Percentiles rank a stretch among this genome's conserved stretches.
Conservation (phyloP, 2,113 vertebrate species). For the Eidolon helvum region DNA sequence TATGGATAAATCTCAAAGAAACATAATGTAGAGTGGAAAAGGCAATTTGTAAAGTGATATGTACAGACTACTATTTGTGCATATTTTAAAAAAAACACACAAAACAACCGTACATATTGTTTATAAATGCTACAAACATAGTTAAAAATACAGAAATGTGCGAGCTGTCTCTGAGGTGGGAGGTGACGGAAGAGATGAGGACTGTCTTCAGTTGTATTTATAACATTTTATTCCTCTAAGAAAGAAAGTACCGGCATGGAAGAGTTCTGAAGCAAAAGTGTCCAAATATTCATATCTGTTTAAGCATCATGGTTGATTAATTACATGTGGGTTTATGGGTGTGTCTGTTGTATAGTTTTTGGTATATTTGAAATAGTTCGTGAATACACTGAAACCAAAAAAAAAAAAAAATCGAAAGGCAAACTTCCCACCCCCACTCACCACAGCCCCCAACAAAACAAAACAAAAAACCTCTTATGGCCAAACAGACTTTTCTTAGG, state of each 20-base stretch:
- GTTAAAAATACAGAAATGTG: background rate
- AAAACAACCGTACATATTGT: background rate
- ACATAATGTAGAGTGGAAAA: background rate
- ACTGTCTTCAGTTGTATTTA: background rate
- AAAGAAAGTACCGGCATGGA: background rate
- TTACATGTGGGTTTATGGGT: background rate
- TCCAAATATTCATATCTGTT: conserved; percentile 24
- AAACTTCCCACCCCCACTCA: background rate
- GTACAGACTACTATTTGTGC: background rate
- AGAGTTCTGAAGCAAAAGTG: background rate
- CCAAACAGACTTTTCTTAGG: background rate
- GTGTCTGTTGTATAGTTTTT: background rate
- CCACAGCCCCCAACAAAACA: background rate
- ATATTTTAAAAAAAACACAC: conserved; percentile 11
- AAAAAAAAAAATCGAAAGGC: background rate
- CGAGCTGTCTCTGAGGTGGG: background rate
- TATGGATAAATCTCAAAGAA: background rate
- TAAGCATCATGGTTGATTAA: background rate
- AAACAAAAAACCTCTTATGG: background rate
- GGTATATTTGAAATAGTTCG: background rate
- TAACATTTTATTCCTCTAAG: background rate
- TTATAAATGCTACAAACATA: background rate
- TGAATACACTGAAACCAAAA: background rate
- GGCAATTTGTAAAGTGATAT: background rate
- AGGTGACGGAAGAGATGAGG: background rate